A percentile compares a stretch with the other conserved stretches of the same genome.
These are phyloP conservation scores for Tachysurus fulvidraco DNA, from an alignment of 2,113 vertebrate genomes.

Conservation along the genomic window DNA sequence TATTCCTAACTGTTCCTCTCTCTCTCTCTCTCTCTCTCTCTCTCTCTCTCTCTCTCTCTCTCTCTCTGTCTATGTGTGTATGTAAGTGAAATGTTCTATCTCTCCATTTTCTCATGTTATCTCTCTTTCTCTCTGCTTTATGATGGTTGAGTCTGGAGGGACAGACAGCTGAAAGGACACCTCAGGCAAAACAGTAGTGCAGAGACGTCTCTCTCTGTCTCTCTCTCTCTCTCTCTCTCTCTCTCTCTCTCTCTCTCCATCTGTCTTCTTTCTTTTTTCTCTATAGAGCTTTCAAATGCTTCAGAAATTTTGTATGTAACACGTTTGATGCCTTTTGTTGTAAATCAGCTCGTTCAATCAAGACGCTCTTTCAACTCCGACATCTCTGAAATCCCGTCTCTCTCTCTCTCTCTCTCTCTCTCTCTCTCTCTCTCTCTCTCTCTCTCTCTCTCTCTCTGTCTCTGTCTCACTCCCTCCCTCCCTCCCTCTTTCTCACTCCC, in stretches of 20 bases:
- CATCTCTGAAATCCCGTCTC: conserved; percentile 54
- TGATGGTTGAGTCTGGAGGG: conserved; percentile 25
- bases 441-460: conserved; percentile 34
- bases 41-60: no score
- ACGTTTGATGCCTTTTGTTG: conserved; percentile 34
- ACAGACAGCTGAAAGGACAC: conserved; percentile 32
- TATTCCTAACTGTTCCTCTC: conserved; percentile 11
- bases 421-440: conserved; percentile 49
- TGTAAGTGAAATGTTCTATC: not conserved
- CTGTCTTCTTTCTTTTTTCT: conserved; percentile 1
- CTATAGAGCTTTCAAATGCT: conserved; percentile 23
- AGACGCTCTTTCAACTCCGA: conserved; percentile 6
- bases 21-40: no score
- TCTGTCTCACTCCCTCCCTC: no score
- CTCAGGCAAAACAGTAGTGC: conserved; percentile 44
- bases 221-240: conserved; percentile 2
- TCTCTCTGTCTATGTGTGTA: not conserved
- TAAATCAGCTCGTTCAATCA: conserved; percentile 33
- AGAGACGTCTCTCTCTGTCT: not conserved
- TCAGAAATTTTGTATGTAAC: conserved; percentile 14
- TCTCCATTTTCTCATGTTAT: not conserved
- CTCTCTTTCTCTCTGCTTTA: conserved; percentile 44
- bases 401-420: conserved; percentile 2
- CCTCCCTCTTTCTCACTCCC: no score
- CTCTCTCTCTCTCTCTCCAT: not conserved